phyloP scores from a whole-genome alignment of 2,113 vertebrate species.

The Kryptolebias marmoratus region DNA sequence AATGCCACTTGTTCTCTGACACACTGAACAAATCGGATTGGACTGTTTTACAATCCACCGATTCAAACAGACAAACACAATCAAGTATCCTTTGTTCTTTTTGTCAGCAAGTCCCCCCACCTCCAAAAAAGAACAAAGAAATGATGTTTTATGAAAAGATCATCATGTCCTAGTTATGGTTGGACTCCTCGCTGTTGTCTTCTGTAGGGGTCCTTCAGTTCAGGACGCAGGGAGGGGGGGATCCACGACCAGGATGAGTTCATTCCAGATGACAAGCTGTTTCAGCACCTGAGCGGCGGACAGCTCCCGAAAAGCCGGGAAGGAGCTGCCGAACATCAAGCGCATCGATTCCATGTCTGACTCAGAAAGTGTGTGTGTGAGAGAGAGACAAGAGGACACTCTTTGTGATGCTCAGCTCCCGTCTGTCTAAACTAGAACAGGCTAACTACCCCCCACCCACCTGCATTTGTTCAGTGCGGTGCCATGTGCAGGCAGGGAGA shows the following conservation, averaged over 20 bases:
- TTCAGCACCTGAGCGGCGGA: slow-evolving; percentile 70
- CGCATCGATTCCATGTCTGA: slow-evolving; percentile 18
- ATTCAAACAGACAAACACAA: neutral
- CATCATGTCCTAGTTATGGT: slow-evolving; percentile 17
- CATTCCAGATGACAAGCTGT: slow-evolving; percentile 28
- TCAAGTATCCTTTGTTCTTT: neutral
- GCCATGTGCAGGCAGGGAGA: slow-evolving; percentile 11
- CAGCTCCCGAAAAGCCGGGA: slow-evolving; percentile 44
- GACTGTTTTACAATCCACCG: neutral
- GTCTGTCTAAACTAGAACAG: slow-evolving; percentile 37
- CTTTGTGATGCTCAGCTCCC: slow-evolving; percentile 38
- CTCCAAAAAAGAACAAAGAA: neutral
- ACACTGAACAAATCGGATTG: neutral
- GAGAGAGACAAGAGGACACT: slow-evolving; percentile 30
- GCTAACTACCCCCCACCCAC: neutral
- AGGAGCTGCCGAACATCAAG: slow-evolving; percentile 28
- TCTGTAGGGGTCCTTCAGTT: slow-evolving; percentile 5
- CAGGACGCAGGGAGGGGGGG: slow-evolving; percentile 10
- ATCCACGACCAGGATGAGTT: slow-evolving; percentile 18
- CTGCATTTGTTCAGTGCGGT: neutral
- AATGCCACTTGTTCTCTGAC: slow-evolving; percentile 17
- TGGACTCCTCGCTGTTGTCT: slow-evolving; percentile 13
- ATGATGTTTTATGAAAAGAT: slow-evolving; percentile 27
- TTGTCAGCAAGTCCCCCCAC: neutral
- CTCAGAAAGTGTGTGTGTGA: slow-evolving; percentile 9